Evolutionary conservation across 2,888 invertebrate genomes (phyloP).

Genomic region (Adela reaumurella): DNA sequence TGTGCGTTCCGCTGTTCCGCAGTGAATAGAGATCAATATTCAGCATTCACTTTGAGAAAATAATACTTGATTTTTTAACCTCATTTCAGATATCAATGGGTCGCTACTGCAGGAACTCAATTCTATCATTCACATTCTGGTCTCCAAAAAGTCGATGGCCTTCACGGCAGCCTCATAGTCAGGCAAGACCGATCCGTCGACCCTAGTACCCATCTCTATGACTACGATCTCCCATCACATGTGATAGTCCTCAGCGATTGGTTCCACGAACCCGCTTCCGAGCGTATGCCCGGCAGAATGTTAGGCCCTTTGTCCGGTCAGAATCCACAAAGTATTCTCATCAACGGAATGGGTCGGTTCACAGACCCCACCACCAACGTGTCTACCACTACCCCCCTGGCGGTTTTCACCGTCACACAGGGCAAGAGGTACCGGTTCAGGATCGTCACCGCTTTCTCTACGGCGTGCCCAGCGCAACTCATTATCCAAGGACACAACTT

Average conservation of each 20-base stretch:
- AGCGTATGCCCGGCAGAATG: conserved; percentile 77
- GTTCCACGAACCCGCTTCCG: conserved; percentile 84
- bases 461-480: conserved; percentile 86
- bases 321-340: conserved; percentile 80
- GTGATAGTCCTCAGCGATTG: conserved; percentile 84
- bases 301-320: conserved; percentile 86
- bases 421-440: conserved; percentile 85
- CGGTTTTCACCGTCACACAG: conserved; percentile 84
- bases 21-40: too few relatives aligned
- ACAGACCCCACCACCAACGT: conserved; percentile 87
- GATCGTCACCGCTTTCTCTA: conserved; percentile 85
- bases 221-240: conserved; percentile 86
- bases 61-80: too few relatives aligned
- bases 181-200: conserved; percentile 81
- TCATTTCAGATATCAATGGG: conserved; percentile 78
- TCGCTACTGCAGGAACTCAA: conserved; percentile 82
- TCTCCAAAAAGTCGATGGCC: conserved; percentile 82
- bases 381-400: conserved; percentile 85
- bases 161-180: conserved; percentile 80
- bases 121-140: conserved; percentile 93
- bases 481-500: conserved; percentile 84
- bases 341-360: conserved; percentile 90
- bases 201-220: conserved; percentile 82
- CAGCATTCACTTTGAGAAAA: too few relatives aligned
- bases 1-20: too few relatives aligned